These are phyloP conservation scores for Aphaenogaster floridana DNA, from an alignment of 1,140 invertebrate species.

Conservation along the genomic window DNA sequence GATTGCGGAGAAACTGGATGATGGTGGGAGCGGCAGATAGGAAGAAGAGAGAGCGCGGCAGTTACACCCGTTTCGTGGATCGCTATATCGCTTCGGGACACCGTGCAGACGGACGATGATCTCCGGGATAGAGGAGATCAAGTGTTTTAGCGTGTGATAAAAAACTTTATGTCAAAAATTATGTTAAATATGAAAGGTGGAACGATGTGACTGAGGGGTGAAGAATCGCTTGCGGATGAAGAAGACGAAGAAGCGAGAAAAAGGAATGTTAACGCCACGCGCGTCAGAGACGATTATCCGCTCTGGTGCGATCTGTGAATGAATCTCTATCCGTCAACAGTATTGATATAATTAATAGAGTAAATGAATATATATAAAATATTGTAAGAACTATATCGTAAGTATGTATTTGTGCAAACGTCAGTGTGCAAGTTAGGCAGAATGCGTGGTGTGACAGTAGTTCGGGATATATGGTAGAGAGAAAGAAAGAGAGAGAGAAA, in stretches of 20 bases:
- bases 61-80: conserved; percentile 11
- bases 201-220: conserved; percentile 37
- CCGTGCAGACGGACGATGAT: conserved; percentile 45
- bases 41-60: not conserved
- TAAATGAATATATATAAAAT: conserved; percentile 84
- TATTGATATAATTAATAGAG: conserved; percentile 87
- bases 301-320: conserved; percentile 85
- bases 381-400: conserved; percentile 85
- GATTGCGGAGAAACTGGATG: conserved; percentile 41
- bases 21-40: conserved; percentile 16
- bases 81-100: conserved; percentile 8
- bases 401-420: conserved; percentile 85
- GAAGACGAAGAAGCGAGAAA: conserved; percentile 35
- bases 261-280: conserved; percentile 78
- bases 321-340: conserved; percentile 88
- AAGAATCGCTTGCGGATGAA: conserved; percentile 46
- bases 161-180: conserved; percentile 71
- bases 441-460: conserved; percentile 48
- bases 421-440: conserved; percentile 74
- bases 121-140: conserved; percentile 15
- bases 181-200: conserved; percentile 56
- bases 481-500: conserved; percentile 52
- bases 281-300: conserved; percentile 81
- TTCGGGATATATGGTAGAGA: conserved; percentile 9
- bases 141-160: conserved; percentile 77